Conservation (phyloP, 2,888 invertebrate species). For the Andrena haemorrhoa region DNA sequence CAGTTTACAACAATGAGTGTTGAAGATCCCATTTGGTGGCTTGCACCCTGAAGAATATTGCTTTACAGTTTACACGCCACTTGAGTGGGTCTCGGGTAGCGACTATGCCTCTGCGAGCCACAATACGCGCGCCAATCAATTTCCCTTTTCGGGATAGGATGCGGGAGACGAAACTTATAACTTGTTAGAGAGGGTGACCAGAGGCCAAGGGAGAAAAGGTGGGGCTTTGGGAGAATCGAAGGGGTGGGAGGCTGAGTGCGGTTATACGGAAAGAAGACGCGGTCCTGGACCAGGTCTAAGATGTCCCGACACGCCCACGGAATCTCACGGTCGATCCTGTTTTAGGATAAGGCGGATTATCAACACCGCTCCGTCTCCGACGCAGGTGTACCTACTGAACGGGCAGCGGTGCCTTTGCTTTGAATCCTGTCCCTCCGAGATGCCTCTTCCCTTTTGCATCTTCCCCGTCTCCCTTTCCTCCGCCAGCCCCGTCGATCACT, state of each 20-base stretch:
- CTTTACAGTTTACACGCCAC: no score
- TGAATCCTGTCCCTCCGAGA: constrained; percentile 8
- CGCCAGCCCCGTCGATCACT: neutral
- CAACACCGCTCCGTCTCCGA: constrained; percentile 50
- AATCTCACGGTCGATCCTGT: constrained; percentile 66
- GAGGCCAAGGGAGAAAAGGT: neutral
- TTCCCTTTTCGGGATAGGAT: neutral
- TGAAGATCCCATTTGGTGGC: no score
- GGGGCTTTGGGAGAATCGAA: neutral
- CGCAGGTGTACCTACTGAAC: constrained; percentile 61
- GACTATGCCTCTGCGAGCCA: neutral
- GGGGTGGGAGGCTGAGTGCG: constrained; percentile 10
- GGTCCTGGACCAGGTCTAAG: constrained; percentile 21
- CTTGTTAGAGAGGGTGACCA: neutral
- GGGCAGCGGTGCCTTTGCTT: constrained; percentile 42
- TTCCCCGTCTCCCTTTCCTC: neutral
- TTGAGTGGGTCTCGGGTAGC: no score
- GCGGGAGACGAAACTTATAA: neutral
- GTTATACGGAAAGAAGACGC: constrained; percentile 33
- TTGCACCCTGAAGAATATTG: no score
- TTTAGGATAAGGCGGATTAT: constrained; percentile 76
- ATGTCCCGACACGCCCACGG: constrained; percentile 63
- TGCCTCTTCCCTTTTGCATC: neutral
- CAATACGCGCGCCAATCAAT: neutral
- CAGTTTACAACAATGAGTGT: no score